Percentiles rank a stretch among this genome's conserved stretches.
Conservation (phyloP, 1,140 invertebrate species). For the Drosophila asahinai region DNA sequence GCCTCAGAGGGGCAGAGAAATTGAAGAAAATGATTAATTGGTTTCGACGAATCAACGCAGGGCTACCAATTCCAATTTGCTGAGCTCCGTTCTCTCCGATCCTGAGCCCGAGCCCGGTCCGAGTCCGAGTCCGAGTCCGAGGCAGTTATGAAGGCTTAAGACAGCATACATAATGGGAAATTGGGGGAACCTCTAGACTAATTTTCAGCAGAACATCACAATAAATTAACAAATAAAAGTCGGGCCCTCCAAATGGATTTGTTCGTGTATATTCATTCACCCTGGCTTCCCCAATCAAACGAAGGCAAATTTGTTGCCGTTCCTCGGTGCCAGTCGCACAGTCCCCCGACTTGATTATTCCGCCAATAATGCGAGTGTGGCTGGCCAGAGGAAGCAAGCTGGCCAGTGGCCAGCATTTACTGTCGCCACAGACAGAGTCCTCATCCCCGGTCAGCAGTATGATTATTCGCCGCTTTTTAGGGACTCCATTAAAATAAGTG, state of each 20-base stretch:
- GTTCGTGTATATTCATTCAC: constrained; percentile 5
- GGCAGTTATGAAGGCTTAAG: constrained; percentile 67
- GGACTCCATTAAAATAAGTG: constrained; percentile 77
- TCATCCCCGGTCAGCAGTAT: constrained; percentile 4
- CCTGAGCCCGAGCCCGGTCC: constrained; percentile 3
- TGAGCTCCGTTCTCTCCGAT: constrained; percentile 13
- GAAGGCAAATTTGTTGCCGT: constrained; percentile 72
- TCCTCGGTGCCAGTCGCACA: not conserved
- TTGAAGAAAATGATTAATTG: constrained; percentile 70
- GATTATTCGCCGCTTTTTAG: constrained; percentile 46
- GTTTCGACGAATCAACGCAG: constrained; percentile 61
- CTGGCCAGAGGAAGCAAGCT: constrained; percentile 17
- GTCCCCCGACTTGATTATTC: constrained; percentile 50
- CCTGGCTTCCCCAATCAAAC: constrained; percentile 48
- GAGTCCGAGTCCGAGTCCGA: not conserved
- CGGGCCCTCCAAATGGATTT: constrained; percentile 64
- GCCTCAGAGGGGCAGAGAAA: constrained; percentile 17
- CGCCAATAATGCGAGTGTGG: constrained; percentile 47
- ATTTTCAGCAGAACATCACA: constrained; percentile 79
- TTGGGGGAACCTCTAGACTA: constrained; percentile 72
- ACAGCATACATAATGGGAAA: constrained; percentile 70
- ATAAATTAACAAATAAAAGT: constrained; percentile 83
- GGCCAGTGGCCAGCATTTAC: constrained; percentile 31
- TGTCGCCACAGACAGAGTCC: constrained; percentile 22
- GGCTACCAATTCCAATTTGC: constrained; percentile 49